phyloP scores from a whole-genome alignment of 2,888 invertebrate species.

The Ligdia adustata region DNA sequence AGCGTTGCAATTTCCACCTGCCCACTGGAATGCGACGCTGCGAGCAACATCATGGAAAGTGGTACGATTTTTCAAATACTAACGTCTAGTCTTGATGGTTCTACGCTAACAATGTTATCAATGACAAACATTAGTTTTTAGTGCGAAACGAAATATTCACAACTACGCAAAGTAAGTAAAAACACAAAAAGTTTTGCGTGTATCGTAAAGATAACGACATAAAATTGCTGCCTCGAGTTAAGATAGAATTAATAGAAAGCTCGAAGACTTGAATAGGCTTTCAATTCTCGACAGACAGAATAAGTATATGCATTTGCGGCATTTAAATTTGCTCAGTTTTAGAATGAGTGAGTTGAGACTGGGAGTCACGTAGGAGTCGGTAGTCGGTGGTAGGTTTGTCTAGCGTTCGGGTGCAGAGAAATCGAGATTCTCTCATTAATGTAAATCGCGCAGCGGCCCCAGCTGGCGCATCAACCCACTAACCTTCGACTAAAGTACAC shows the following conservation, averaged over 20 bases:
- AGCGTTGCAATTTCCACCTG: slow-evolving; percentile 65
- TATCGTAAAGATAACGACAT: slow-evolving; percentile 2
- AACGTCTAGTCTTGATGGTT: slow-evolving; percentile 31
- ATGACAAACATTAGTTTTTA: too few relatives aligned
- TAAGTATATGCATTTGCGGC: slow-evolving; percentile 39
- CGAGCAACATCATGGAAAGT: slow-evolving; percentile 65
- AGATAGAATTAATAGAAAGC: slow-evolving; percentile 2
- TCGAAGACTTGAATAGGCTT: slow-evolving; percentile 7
- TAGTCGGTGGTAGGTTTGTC: slow-evolving; percentile 40
- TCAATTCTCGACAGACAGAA: slow-evolving; percentile 36
- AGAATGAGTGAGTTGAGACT: slow-evolving; percentile 44
- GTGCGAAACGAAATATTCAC: too few relatives aligned
- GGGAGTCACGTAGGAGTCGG: neutral
- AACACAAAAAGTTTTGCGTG: slow-evolving; percentile 5
- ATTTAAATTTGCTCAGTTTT: slow-evolving; percentile 59
- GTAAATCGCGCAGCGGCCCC: slow-evolving; percentile 63
- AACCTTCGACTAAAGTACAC: slow-evolving; percentile 62
- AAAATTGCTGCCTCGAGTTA: too few relatives aligned
- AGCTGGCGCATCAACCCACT: slow-evolving; percentile 70
- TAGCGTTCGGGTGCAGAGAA: slow-evolving; percentile 67
- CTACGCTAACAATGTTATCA: slow-evolving; percentile 26
- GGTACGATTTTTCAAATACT: slow-evolving; percentile 67
- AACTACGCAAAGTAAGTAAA: too few relatives aligned
- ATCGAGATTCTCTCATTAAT: slow-evolving; percentile 73
- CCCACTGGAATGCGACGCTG: slow-evolving; percentile 58